phyloP scores from a whole-genome alignment of 1,140 invertebrate genomes.

The Temnothorax nylanderi region DNA sequence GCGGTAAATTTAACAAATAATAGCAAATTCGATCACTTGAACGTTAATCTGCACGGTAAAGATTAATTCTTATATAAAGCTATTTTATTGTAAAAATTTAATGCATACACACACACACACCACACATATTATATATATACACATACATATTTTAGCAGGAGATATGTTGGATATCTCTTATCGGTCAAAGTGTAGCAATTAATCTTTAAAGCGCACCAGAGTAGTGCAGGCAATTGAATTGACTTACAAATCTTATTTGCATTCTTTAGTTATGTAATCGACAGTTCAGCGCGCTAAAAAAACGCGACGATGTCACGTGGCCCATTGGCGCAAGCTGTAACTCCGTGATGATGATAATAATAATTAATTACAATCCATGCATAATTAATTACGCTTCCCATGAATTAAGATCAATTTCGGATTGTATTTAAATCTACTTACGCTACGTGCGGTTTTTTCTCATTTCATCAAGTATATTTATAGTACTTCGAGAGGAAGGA shows the following conservation, averaged over 20 bases:
- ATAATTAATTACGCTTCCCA: not conserved
- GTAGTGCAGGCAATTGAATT: not conserved
- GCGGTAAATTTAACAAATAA: not conserved
- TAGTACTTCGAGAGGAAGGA: not conserved
- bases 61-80: no score
- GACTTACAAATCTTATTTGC: slow-evolving; percentile 5
- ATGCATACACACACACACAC: no score
- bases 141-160: not conserved
- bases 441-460: not conserved
- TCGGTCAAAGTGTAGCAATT: not conserved
- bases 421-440: not conserved
- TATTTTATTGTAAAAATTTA: no score
- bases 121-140: no score
- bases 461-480: not conserved
- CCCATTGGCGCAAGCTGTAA: not conserved
- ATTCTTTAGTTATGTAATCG: slow-evolving; percentile 20
- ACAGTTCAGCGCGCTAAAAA: not conserved
- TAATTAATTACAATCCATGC: not conserved
- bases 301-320: not conserved
- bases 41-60: not conserved
- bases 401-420: not conserved
- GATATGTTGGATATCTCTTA: not conserved
- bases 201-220: not conserved
- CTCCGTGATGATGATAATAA: not conserved
- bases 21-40: not conserved